Base-by-base conservation (phyloP, 92 coral and sea anemone genomes). In the Pocillopora meandrina region DNA sequence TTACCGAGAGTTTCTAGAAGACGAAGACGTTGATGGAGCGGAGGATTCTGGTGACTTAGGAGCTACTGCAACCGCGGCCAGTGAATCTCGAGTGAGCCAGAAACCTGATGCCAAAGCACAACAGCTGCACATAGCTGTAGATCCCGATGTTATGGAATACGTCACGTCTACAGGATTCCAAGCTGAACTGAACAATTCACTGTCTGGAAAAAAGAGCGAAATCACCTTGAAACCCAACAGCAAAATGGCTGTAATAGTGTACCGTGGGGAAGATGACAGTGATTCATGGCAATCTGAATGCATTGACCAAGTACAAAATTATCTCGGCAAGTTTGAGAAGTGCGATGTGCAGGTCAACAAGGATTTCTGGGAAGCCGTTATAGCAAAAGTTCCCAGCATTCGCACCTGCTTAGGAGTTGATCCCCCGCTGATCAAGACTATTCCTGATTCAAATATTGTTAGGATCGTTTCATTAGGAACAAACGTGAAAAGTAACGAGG, bases 61-160 rank as follows among this genome's bases (percentile, higher is more conserved):
- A 16, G 16, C 59, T 11, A 20, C n/a, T 12, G 19, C 10, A 21
- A 35, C 16, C 61, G 58, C 14, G 60, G 35, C 57, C 66, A 36
- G 62, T 34, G 26, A 72, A 14, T 19, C 26, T 58, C 42, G 16
- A 55, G 26, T 20, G 58, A 67, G 63, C 74, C 79, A 76, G 83
- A 76, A 64, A 15, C 13, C 77, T 26, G 42, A 75, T 65, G 35
- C 76, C 7, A 73, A 72, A 21, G 35, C 79, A 21, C 88, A 82
- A 85, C 68, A 88, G 56, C 67, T 91, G 10, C 82, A 79, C 56
- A 76, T 90, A 75, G 91, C 56, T 61, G 98, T 94, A 7, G 95
- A 94, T 72, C 47, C 86, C 55, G 92, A 92, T 61, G 80, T 87
- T 21, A 94, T 94, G 98, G 90, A 86, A 67, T 90, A 75, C 86